phyloP scores from a whole-genome alignment of 1,140 invertebrate species.

The Ips nitidus region DNA sequence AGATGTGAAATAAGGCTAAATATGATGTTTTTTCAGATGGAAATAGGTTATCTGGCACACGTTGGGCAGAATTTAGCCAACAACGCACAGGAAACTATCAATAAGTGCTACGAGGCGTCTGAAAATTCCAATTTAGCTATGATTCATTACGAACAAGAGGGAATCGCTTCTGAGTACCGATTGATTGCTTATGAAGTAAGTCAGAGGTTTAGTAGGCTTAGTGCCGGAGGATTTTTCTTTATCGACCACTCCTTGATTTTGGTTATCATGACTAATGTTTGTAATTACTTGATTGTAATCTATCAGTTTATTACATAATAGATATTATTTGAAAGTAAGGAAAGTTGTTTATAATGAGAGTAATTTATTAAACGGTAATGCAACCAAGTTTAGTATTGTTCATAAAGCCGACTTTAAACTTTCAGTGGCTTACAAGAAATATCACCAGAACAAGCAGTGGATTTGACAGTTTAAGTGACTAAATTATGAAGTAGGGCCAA shows the following conservation, averaged over 20 bases:
- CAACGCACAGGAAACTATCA: not conserved
- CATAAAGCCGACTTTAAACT: no score
- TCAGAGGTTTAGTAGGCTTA: not conserved
- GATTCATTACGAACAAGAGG: not conserved
- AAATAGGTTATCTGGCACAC: not conserved
- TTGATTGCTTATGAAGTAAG: not conserved
- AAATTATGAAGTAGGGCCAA: no score
- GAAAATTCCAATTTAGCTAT: not conserved
- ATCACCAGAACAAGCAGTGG: no score
- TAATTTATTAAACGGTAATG: no score
- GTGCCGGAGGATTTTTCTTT: not conserved
- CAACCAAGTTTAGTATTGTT: no score
- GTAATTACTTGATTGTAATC: not conserved
- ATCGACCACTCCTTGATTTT: not conserved
- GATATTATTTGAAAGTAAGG: no score
- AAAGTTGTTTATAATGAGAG: no score
- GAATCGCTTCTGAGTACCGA: not conserved
- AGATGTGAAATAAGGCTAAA: no score
- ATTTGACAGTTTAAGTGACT: no score
- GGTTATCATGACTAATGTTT: not conserved
- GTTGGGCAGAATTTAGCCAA: not conserved
- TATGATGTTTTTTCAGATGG: not conserved
- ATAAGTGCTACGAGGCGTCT: not conserved
- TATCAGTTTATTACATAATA: not conserved
- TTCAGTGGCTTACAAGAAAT: no score